phyloP scores from a whole-genome alignment of 1,140 invertebrate species.

The Macrobrachium nipponense region DNA sequence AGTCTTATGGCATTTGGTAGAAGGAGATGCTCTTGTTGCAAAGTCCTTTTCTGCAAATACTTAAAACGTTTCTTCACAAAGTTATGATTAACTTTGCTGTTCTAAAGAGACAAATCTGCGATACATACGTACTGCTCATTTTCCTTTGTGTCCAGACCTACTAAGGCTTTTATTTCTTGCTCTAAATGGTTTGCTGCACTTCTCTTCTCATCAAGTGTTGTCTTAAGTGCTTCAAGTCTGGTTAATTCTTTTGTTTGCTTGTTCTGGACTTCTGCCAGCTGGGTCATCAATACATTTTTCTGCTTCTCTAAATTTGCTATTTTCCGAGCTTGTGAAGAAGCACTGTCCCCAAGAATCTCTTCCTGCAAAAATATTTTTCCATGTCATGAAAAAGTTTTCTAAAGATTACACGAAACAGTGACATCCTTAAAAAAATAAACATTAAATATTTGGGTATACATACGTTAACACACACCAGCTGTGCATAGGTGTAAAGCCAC shows the following conservation, averaged over 20 bases:
- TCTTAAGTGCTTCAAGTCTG: constrained; percentile 14
- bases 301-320: constrained; percentile 39
- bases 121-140: constrained; percentile 5
- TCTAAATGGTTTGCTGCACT: constrained; percentile 63
- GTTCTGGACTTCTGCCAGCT: constrained; percentile 12
- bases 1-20: no score
- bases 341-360: constrained; percentile 48
- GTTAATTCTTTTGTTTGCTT: not conserved
- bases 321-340: constrained; percentile 34
- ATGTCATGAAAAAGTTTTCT: not conserved
- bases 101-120: not conserved
- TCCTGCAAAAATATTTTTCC: constrained; percentile 25
- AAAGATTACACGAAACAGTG: not conserved
- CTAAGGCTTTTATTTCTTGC: constrained; percentile 4
- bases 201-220: constrained; percentile 66
- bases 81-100: no score
- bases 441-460: not conserved
- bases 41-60: no score
- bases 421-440: not conserved
- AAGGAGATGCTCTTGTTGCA: no score
- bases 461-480: no score
- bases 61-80: no score
- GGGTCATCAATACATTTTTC: not conserved
- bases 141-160: constrained; percentile 11
- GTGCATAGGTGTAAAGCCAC: no score